phyloP scores from a whole-genome alignment of 2,113 vertebrate genomes.

The Bubo bubo region DNA sequence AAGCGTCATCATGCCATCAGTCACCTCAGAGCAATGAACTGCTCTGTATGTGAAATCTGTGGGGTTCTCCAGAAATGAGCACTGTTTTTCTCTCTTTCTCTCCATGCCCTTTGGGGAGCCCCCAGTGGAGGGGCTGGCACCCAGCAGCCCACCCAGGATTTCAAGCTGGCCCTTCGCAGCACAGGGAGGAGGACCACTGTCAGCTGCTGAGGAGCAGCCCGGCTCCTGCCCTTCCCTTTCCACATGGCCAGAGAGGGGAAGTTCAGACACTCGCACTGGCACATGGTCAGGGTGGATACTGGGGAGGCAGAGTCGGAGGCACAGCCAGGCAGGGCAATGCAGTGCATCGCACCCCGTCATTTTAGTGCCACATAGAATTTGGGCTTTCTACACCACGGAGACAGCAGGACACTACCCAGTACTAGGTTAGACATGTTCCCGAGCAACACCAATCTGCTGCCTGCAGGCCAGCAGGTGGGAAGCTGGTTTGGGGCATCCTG shows the following conservation, averaged over 20 bases:
- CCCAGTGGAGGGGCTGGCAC: background rate
- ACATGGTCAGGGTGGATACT: accelerated
- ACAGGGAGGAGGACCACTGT: accelerated
- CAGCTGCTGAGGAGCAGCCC: background rate
- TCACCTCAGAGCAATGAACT: background rate
- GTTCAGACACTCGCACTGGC: background rate
- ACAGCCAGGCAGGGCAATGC: background rate
- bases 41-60: background rate
- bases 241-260: background rate
- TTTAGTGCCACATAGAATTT: background rate
- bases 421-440: background rate
- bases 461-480: background rate
- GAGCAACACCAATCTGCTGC: background rate
- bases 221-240: background rate
- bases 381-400: background rate
- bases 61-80: background rate
- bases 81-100: background rate
- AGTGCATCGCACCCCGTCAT: background rate
- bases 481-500: background rate
- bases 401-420: background rate
- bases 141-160: background rate
- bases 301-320: background rate
- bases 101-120: background rate
- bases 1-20: background rate
- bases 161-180: accelerated